These are phyloP conservation scores for Trissolcus basalis DNA, from an alignment of 1,140 invertebrate genomes.

Conservation along the genomic window DNA sequence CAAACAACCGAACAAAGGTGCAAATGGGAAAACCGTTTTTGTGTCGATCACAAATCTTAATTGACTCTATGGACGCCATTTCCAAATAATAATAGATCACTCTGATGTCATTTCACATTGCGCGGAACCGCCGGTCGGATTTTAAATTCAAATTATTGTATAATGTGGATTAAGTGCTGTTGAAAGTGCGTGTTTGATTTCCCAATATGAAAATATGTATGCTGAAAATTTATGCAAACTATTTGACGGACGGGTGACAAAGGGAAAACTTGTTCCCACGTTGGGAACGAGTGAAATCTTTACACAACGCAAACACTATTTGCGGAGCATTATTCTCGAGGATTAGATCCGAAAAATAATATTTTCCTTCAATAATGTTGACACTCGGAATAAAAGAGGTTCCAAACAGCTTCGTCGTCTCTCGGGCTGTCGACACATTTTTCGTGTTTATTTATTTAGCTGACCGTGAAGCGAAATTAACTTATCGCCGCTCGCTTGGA, in stretches of 20 bases:
- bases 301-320: conserved; percentile 22
- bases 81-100: not conserved
- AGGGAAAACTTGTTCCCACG: conserved; percentile 36
- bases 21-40: no score
- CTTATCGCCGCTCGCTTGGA: conserved; percentile 7
- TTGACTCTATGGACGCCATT: not conserved
- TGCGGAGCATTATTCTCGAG: conserved; percentile 34
- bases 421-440: conserved; percentile 14
- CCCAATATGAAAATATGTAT: no score
- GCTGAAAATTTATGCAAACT: not conserved
- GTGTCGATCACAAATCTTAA: no score
- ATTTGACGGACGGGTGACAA: not conserved
- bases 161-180: no score
- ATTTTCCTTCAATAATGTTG: conserved; percentile 43
- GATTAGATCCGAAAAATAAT: conserved; percentile 19
- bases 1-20: conserved; percentile 3
- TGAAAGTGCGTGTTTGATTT: no score
- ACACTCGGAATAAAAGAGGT: conserved; percentile 28
- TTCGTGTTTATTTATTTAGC: conserved; percentile 38
- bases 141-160: no score
- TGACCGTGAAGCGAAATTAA: conserved; percentile 30
- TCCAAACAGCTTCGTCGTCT: conserved; percentile 12
- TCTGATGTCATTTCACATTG: no score
- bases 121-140: no score
- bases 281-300: conserved; percentile 15